Percentiles rank a stretch among this genome's conserved stretches.
phyloP scores from a whole-genome alignment of 2,113 vertebrate genomes.

The Okapia johnstoni region DNA sequence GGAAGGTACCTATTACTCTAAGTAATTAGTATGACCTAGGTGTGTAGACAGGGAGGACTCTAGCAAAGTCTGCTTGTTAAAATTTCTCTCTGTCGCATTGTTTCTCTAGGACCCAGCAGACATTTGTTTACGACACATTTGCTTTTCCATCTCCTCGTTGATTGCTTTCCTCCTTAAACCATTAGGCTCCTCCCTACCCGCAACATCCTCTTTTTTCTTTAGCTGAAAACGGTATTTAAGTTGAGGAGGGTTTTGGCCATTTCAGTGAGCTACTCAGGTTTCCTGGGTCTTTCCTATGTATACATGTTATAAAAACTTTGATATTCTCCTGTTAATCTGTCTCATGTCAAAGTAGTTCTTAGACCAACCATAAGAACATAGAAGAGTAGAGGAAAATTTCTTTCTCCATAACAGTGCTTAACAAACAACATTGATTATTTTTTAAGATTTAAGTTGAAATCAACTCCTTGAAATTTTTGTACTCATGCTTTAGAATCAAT shows the following conservation, averaged over 20 bases:
- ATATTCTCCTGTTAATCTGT: not conserved
- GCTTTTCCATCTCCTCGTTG: not conserved
- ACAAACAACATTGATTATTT: not conserved
- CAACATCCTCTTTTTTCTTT: not conserved
- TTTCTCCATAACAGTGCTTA: not conserved
- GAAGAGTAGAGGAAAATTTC: not conserved
- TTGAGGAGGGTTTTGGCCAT: not conserved
- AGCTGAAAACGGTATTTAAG: not conserved
- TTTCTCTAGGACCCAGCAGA: not conserved
- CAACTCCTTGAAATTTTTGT: not conserved
- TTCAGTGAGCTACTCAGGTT: not conserved
- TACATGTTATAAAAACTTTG: not conserved
- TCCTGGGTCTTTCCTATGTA: not conserved
- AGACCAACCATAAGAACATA: not conserved
- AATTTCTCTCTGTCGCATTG: not conserved
- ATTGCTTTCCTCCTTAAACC: not conserved
- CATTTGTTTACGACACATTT: not conserved
- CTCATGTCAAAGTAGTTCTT: not conserved
- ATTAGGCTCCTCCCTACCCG: too few relatives aligned
- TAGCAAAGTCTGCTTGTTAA: not conserved
- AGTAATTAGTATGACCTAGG: not conserved
- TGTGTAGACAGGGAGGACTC: not conserved
- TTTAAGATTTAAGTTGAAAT: slow-evolving; percentile 7
- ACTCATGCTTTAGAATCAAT: not conserved
- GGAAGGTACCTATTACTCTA: not conserved